Base-by-base conservation (phyloP, 1,140 invertebrate species). In the Lepidotrigona ventralis region DNA sequence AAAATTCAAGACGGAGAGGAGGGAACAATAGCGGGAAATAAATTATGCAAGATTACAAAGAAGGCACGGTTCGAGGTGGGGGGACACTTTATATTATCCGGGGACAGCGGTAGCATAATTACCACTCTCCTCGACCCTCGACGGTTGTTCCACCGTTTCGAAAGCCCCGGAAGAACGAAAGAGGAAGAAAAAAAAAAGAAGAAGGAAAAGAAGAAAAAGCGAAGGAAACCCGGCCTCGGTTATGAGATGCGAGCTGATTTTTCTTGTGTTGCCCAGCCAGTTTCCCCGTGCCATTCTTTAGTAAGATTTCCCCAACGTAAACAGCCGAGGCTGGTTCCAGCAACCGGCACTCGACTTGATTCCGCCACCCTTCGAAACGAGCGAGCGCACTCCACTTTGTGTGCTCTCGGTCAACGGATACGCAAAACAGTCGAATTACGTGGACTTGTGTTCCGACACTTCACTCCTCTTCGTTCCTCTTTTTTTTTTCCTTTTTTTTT, bases 251-350 rank as follows among this genome's bases (percentile, higher is more conserved):
- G 84, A 88, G 87, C 81, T 71, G 87, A 81, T 88, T 86, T 88
- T 88, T 68, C 39, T 46, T 46, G 39, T 88, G 39, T 88, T 83
- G 88, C 72, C 69, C 79, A n/a, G 73, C 63, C 64, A 58, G 77
- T 80, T 46, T 80, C 81, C 83, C 85, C 85, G 60, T 81, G 72
- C 84, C 83, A 75, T 89, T 89, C 88, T 86, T 89, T 85, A 87
- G 88, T 89, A 87, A 90, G 89, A 90, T 90, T 90, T 90, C 89
- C 89, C 89, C 89, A 90, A 90, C 84, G 89, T 90, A 90, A 90
- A 90, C 89, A 90, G 88, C 73, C 64, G 73, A 73, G 81, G 83
- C 84, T 84, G 81, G 73, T 83, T 88, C 86, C 82, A 79, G 70
- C 76, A 85, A 8, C 39, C 76, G 79, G 79, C 74, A 85, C 79